A percentile compares a stretch with the other conserved stretches of the same genome.
Conservation (phyloP, 2,797 vertebrate genomes). For the Leptoclinus maculatus region DNA sequence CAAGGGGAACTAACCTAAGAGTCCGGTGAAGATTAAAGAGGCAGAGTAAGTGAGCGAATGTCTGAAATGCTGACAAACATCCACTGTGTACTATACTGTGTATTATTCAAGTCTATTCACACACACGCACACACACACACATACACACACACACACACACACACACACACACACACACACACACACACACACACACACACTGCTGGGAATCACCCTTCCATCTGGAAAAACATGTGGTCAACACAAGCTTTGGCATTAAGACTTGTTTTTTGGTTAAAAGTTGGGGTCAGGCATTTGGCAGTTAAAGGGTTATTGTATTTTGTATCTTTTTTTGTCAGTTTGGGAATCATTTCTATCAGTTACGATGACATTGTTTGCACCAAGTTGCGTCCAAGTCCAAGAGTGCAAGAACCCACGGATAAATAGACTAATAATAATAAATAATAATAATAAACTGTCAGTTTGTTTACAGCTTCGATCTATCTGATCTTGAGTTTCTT, state of each 20-base stretch:
- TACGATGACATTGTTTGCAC: background rate
- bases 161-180: background rate
- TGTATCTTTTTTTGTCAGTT: background rate
- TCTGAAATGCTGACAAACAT: constrained; percentile 6
- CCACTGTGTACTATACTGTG: constrained; percentile 9
- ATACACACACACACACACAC: background rate
- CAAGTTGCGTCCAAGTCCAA: background rate
- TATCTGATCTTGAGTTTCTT: background rate
- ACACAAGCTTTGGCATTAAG: background rate
- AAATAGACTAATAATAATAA: too few relatives aligned
- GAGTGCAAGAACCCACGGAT: background rate
- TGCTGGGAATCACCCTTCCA: constrained; percentile 12
- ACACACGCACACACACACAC: background rate
- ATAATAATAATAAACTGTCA: too few relatives aligned
- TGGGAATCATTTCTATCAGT: background rate
- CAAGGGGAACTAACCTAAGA: constrained; percentile 18
- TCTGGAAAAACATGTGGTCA: constrained; percentile 6
- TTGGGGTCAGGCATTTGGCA: background rate
- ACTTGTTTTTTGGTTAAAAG: background rate
- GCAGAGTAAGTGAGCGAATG: constrained; percentile 6
- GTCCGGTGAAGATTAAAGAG: background rate
- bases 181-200: background rate
- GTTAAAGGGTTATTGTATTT: background rate
- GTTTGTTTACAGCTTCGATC: background rate
- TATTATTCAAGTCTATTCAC: constrained; percentile 11